These are phyloP conservation scores for Pammene aurita DNA, from an alignment of 2,888 invertebrate genomes.

Conservation along the genomic window DNA sequence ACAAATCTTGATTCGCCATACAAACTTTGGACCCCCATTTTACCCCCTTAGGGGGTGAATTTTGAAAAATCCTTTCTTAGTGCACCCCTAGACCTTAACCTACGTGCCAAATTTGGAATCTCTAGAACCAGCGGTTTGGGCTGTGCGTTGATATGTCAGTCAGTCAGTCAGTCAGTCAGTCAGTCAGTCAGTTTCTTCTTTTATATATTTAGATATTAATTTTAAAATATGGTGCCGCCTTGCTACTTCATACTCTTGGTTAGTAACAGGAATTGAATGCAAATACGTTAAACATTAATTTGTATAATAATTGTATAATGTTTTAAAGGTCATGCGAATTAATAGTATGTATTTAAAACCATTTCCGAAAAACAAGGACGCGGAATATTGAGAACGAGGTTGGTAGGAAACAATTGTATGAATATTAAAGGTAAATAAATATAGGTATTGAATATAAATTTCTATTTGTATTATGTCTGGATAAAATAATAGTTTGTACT, in stretches of 20 bases:
- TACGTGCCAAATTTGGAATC: too few relatives aligned
- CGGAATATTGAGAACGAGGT: conserved; percentile 8
- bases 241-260: too few relatives aligned
- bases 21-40: too few relatives aligned
- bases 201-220: too few relatives aligned
- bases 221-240: not conserved
- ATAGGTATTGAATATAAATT: not conserved
- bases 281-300: not conserved
- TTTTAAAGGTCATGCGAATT: not conserved
- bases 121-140: too few relatives aligned
- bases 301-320: not conserved
- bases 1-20: too few relatives aligned
- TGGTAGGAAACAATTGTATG: not conserved
- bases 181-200: too few relatives aligned
- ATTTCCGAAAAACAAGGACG: conserved; percentile 6
- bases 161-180: too few relatives aligned
- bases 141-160: too few relatives aligned
- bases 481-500: conserved; percentile 5
- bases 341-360: not conserved
- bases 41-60: too few relatives aligned
- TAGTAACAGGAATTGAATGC: not conserved
- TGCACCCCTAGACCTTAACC: too few relatives aligned
- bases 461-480: not conserved
- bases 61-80: too few relatives aligned
- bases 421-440: conserved; percentile 3